Conservation (phyloP, 2,113 vertebrate species). For the Pteropus alecto region DNA sequence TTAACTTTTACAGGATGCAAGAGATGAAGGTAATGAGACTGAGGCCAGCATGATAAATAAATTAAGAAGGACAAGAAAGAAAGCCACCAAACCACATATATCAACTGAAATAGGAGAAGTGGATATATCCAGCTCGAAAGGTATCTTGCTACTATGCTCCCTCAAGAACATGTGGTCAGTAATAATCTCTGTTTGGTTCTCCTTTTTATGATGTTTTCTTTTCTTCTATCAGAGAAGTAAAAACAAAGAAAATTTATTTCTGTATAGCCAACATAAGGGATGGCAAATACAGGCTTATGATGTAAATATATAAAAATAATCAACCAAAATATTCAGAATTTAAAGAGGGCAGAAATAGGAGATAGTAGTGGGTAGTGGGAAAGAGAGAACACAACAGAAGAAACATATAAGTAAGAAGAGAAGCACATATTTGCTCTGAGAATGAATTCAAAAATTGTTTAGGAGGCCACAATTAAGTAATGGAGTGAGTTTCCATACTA, state of each 20-base stretch:
- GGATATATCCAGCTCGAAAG: conserved; percentile 64
- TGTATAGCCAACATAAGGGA: background rate
- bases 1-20: conserved; percentile 83
- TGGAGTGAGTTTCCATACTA: background rate
- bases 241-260: background rate
- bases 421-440: background rate
- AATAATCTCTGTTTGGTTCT: conserved; percentile 31
- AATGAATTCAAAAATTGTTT: background rate
- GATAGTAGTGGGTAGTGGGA: background rate
- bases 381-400: background rate
- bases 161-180: conserved; percentile 54
- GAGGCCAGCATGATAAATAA: conserved; percentile 86
- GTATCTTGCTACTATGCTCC: conserved; percentile 57
- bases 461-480: background rate
- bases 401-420: background rate
- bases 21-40: conserved; percentile 84
- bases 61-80: conserved; percentile 83
- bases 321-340: background rate
- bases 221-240: conserved; percentile 51
- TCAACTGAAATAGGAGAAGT: conserved; percentile 80
- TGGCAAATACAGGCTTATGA: conserved; percentile 4
- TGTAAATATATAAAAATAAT: background rate
- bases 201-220: conserved; percentile 64
- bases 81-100: conserved; percentile 74
- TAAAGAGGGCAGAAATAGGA: background rate